Conservation (phyloP, 2,113 vertebrate species). For the Sphaerodactylus townsendi region DNA sequence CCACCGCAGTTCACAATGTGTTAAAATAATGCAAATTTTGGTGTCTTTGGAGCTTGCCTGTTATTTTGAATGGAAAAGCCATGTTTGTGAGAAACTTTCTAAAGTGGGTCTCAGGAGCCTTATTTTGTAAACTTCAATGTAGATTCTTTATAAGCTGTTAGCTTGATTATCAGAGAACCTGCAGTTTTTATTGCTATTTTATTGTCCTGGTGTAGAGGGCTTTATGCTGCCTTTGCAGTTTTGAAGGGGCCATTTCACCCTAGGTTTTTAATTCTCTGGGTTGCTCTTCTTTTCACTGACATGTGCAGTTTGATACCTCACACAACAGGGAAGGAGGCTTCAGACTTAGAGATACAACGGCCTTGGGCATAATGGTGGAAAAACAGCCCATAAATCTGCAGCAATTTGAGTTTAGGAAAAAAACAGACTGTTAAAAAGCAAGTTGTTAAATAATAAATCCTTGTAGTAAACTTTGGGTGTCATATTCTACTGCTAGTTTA, state of each 20-base stretch:
- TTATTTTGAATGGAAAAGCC: not conserved
- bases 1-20: not conserved
- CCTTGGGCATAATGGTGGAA: not conserved
- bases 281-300: not conserved
- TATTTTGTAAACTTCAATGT: constrained; percentile 18
- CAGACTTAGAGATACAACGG: too few relatives aligned
- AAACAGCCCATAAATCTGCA: not conserved
- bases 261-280: not conserved
- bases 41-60: constrained; percentile 12
- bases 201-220: not conserved
- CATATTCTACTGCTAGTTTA: not conserved
- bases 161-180: not conserved
- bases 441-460: not conserved
- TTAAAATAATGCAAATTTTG: constrained; percentile 1
- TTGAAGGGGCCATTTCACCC: not conserved
- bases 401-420: not conserved
- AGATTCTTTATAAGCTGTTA: not conserved
- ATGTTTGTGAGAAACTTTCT: not conserved
- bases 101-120: constrained; percentile 3
- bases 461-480: not conserved
- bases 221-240: not conserved
- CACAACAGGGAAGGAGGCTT: not conserved
- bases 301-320: not conserved
- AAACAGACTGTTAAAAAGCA: not conserved
- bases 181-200: constrained; percentile 1